Percentiles rank a stretch among this genome's conserved stretches.
phyloP scores from a whole-genome alignment of 2,797 vertebrate genomes.

The Mergus octosetaceus region DNA sequence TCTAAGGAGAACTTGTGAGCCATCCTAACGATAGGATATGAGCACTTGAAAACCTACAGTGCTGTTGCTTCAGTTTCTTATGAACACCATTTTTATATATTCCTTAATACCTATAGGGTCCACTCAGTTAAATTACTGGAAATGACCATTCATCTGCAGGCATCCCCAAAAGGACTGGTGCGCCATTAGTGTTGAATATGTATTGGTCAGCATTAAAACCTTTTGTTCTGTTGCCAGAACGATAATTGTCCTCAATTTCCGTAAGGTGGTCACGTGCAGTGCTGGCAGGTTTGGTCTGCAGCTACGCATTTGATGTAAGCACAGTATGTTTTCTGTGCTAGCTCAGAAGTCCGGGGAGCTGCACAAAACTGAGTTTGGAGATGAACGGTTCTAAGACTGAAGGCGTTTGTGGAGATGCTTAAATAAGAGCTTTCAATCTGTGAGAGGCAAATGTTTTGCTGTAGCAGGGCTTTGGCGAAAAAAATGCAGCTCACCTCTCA shows the following conservation, averaged over 20 bases:
- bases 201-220: not conserved
- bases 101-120: not conserved
- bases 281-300: constrained; percentile 15
- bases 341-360: not conserved
- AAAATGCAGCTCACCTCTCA: not conserved
- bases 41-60: not conserved
- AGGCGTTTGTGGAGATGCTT: not conserved
- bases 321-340: not conserved
- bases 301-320: constrained; percentile 29
- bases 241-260: constrained; percentile 42
- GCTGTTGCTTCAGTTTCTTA: not conserved
- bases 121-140: not conserved
- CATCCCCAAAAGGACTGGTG: not conserved
- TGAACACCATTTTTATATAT: not conserved
- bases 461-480: not conserved
- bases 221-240: constrained; percentile 2
- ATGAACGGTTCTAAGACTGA: not conserved
- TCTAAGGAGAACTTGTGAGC: not conserved
- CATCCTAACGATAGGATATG: not conserved
- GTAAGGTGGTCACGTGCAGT: not conserved
- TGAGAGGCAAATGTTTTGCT: not conserved
- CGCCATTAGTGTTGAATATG: not conserved
- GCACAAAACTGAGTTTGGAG: not conserved
- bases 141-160: constrained; percentile 26
- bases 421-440: not conserved